Conservation (phyloP, 2,888 invertebrate species). For the Cryptocephalus moraei region DNA sequence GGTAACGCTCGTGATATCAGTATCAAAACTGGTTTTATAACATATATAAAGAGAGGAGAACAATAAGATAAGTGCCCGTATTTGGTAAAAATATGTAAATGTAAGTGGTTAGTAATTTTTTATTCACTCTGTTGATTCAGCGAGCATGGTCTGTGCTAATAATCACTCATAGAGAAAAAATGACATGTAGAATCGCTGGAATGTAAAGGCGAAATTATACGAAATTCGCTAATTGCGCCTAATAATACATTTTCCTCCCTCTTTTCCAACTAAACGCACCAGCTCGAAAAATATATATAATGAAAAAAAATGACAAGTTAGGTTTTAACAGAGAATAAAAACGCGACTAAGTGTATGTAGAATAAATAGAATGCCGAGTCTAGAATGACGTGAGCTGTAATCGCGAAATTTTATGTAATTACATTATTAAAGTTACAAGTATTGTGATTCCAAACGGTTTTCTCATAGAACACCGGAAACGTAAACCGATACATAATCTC, state of each 20-base stretch:
- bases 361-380: slow-evolving; percentile 12
- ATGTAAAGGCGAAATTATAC: slow-evolving; percentile 12
- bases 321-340: slow-evolving; percentile 8
- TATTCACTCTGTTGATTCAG: too few relatives aligned
- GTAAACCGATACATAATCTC: too few relatives aligned
- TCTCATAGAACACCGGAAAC: too few relatives aligned
- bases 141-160: background rate
- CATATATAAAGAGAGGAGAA: too few relatives aligned
- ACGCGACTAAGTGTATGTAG: slow-evolving; percentile 1
- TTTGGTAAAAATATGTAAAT: too few relatives aligned
- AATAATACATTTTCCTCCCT: slow-evolving; percentile 14
- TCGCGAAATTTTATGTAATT: background rate
- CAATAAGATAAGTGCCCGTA: too few relatives aligned
- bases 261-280: slow-evolving; percentile 1
- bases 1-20: too few relatives aligned
- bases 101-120: too few relatives aligned
- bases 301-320: slow-evolving; percentile 14
- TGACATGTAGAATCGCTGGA: slow-evolving; percentile 5
- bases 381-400: slow-evolving; percentile 10
- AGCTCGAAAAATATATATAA: slow-evolving; percentile 13
- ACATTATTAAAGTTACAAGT: too few relatives aligned
- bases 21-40: too few relatives aligned
- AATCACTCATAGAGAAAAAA: slow-evolving; percentile 4
- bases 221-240: slow-evolving; percentile 9
- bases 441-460: too few relatives aligned